Conservation (phyloP, 2,113 vertebrate species). For the Tetraodon nigroviridis region DNA sequence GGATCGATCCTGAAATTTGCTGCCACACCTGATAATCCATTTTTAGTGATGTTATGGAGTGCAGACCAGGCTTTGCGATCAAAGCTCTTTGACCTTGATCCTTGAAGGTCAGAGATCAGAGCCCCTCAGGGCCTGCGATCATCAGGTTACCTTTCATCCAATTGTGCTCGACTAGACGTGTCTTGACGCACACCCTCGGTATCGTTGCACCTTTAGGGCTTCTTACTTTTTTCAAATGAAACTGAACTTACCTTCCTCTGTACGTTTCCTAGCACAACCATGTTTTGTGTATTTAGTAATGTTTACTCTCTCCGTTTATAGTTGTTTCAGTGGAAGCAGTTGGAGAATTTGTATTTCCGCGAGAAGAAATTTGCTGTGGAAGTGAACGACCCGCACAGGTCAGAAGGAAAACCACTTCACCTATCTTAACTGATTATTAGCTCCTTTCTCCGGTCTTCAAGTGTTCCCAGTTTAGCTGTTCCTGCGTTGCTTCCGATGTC, state of each 20-base stretch:
- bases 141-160: too few relatives aligned
- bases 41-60: too few relatives aligned
- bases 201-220: too few relatives aligned
- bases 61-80: too few relatives aligned
- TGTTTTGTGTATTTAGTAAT: constrained; percentile 25
- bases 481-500: constrained; percentile 12
- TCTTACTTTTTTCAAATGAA: constrained; percentile 4
- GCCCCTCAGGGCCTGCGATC: too few relatives aligned
- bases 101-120: too few relatives aligned
- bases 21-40: too few relatives aligned
- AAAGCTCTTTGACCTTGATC: too few relatives aligned
- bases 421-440: constrained; percentile 11
- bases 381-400: constrained; percentile 94
- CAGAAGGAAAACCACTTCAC: constrained; percentile 45
- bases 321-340: constrained; percentile 97
- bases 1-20: too few relatives aligned
- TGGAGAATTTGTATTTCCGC: constrained; percentile 97
- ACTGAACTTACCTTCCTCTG: constrained; percentile 3
- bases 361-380: constrained; percentile 99
- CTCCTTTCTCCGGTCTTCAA: constrained; percentile 12
- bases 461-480: constrained; percentile 35
- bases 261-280: background rate
- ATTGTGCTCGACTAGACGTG: too few relatives aligned
- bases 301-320: constrained; percentile 53
- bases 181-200: too few relatives aligned